Evolutionary conservation across 2,888 invertebrate genomes (phyloP).

Genomic region (Macaria liturata): DNA sequence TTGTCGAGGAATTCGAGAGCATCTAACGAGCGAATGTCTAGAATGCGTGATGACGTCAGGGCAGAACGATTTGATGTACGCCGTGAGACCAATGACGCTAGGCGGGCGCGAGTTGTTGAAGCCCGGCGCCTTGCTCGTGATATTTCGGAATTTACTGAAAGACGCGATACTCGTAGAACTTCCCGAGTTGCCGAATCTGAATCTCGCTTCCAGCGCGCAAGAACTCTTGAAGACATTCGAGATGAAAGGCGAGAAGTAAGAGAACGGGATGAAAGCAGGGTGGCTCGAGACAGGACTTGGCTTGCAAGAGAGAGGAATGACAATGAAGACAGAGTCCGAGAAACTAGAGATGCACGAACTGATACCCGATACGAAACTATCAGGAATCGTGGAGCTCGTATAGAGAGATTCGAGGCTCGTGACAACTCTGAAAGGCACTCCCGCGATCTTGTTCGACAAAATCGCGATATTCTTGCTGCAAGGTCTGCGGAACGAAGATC

Average conservation of each 20-base stretch:
- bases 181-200: conserved; percentile 4
- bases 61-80: background rate
- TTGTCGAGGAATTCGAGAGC: conserved; percentile 1
- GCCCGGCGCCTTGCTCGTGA: conserved; percentile 2
- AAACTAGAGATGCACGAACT: conserved; percentile 11
- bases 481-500: conserved; percentile 11
- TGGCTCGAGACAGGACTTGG: conserved; percentile 4
- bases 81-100: conserved; percentile 3
- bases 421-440: conserved; percentile 1
- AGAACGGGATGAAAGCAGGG: conserved; percentile 9
- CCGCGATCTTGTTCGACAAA: conserved; percentile 2
- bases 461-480: conserved; percentile 6
- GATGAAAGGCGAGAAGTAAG: conserved; percentile 4
- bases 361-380: conserved; percentile 11
- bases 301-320: conserved; percentile 16
- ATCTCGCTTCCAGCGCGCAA: conserved; percentile 9
- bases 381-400: conserved; percentile 8
- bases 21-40: conserved; percentile 2
- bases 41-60: conserved; percentile 3
- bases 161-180: conserved; percentile 3
- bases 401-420: conserved; percentile 1
- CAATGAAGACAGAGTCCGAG: conserved; percentile 8
- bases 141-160: background rate
- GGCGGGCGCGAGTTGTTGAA: background rate
- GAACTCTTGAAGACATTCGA: conserved; percentile 9